These are phyloP conservation scores for Magallana angulata DNA, from an alignment of 1,140 invertebrate species.

Conservation along the genomic window DNA sequence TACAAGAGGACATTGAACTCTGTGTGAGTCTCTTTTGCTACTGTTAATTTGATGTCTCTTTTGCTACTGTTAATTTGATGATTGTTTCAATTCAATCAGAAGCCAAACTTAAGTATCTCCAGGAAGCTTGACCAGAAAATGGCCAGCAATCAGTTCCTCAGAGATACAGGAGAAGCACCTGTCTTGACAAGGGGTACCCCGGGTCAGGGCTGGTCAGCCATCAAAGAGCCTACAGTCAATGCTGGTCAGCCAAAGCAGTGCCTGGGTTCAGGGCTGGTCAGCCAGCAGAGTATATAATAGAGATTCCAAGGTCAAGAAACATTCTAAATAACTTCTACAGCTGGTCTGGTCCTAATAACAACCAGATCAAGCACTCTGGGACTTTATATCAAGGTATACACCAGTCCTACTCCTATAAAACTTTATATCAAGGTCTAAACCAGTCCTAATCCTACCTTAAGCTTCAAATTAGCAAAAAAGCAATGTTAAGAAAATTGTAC, in stretches of 20 bases:
- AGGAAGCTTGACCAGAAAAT: neutral
- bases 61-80: neutral
- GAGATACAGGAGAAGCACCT: neutral
- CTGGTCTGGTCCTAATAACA: too few relatives aligned
- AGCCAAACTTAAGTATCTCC: neutral
- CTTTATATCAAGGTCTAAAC: too few relatives aligned
- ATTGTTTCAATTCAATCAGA: slow-evolving; percentile 21
- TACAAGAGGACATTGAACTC: neutral
- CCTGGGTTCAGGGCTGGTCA: neutral
- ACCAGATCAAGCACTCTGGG: too few relatives aligned
- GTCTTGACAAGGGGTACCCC: neutral
- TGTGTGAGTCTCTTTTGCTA: neutral
- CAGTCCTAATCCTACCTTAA: too few relatives aligned
- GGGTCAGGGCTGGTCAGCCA: too few relatives aligned
- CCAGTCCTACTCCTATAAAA: too few relatives aligned
- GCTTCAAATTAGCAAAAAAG: too few relatives aligned
- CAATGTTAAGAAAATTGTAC: too few relatives aligned
- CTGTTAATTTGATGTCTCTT: neutral
- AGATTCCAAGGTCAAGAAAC: neutral
- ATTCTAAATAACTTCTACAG: too few relatives aligned
- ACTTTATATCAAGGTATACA: too few relatives aligned
- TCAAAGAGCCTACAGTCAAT: too few relatives aligned
- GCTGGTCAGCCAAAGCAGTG: too few relatives aligned
- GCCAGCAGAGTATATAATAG: neutral
- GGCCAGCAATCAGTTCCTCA: neutral